Base-by-base conservation (phyloP, 2,797 vertebrate species). In the Fundulus diaphanus region DNA sequence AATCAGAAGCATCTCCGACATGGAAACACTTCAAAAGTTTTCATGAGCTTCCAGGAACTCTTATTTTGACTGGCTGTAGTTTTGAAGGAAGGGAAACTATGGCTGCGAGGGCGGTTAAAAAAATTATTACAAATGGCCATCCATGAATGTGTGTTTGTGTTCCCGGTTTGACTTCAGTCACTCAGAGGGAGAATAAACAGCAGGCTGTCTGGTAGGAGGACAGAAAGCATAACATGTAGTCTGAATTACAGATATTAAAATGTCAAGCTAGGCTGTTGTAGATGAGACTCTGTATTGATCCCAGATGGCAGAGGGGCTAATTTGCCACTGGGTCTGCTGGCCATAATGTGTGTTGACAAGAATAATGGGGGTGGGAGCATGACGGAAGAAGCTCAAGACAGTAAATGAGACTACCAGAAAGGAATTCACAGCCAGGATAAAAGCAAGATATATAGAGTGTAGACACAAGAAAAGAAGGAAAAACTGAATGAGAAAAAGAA, bases 181-280 rank as follows among this genome's bases (percentile, higher is more conserved):
- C 78, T 91, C 87, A 85, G 83, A 78, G 81, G 78, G 78, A 90
- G 88, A 82, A 91, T 90, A 91, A 94, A 93, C 91, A 92, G 85
- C 72, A 83, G 82, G 84, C 85, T 85, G 87, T 90, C 86, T 89
- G 84, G 80, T 85, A 80, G 88, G 87, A 85, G 88, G 94, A 93
- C 91, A 93, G 88, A 94, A 94, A 94, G 87, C 92, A 92, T 91
- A 93, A 93, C 93, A 94, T 93, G 93, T 92, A 93, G 89, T 88
- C 88, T 89, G 92, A 95, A 95, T 95, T 95, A 94, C 94, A 93
- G 93, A 95, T 94, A 95, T 95, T 95, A 94, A 94, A 90, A 93
- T 88, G 93, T 94, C 94, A 95, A 90, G 74, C 83, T 69, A 76
- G 85, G 83, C 84, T 90, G 91, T 92, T 90, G 88, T 86, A 89